A percentile compares a stretch with the other conserved stretches of the same genome.
Evolutionary conservation across 1,140 invertebrate genomes (phyloP).

Genomic region (Drosophila ercepeae): DNA sequence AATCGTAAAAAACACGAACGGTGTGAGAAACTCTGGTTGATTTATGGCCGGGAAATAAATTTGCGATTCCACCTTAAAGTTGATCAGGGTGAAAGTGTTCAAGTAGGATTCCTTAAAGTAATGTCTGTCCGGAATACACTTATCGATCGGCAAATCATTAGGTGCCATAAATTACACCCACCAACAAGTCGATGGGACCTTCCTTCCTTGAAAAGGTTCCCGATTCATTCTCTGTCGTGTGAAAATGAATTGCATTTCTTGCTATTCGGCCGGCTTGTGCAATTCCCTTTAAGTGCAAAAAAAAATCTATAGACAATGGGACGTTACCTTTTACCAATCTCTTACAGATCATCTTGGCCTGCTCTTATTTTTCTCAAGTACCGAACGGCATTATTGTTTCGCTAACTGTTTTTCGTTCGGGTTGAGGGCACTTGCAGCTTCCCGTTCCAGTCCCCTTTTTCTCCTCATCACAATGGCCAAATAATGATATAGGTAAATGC

Average conservation of each 20-base stretch:
- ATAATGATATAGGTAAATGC: slow-evolving; percentile 64
- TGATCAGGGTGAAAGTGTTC: slow-evolving; percentile 34
- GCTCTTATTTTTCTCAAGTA: slow-evolving; percentile 49
- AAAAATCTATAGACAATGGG: slow-evolving; percentile 74
- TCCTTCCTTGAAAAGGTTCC: slow-evolving; percentile 44
- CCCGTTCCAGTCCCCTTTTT: slow-evolving; percentile 1
- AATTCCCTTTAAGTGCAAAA: slow-evolving; percentile 65
- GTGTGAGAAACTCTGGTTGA: slow-evolving; percentile 16
- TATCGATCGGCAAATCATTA: slow-evolving; percentile 65
- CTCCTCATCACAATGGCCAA: slow-evolving; percentile 13
- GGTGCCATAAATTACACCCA: slow-evolving; percentile 67
- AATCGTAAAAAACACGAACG: slow-evolving; percentile 37
- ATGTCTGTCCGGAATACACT: slow-evolving; percentile 31
- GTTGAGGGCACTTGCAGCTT: slow-evolving; percentile 45
- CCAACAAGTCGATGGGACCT: slow-evolving; percentile 29
- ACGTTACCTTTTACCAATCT: slow-evolving; percentile 33
- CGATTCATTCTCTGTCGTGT: slow-evolving; percentile 34
- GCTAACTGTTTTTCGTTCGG: slow-evolving; percentile 46
- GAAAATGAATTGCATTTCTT: slow-evolving; percentile 73
- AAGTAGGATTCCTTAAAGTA: slow-evolving; percentile 5
- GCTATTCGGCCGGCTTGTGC: slow-evolving; percentile 36
- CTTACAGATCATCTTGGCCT: slow-evolving; percentile 24
- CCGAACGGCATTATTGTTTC: slow-evolving; percentile 41
- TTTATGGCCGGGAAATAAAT: slow-evolving; percentile 50
- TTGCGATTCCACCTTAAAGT: slow-evolving; percentile 27